Conservation (phyloP, 2,797 vertebrate genomes). For the Botia almorhae region DNA sequence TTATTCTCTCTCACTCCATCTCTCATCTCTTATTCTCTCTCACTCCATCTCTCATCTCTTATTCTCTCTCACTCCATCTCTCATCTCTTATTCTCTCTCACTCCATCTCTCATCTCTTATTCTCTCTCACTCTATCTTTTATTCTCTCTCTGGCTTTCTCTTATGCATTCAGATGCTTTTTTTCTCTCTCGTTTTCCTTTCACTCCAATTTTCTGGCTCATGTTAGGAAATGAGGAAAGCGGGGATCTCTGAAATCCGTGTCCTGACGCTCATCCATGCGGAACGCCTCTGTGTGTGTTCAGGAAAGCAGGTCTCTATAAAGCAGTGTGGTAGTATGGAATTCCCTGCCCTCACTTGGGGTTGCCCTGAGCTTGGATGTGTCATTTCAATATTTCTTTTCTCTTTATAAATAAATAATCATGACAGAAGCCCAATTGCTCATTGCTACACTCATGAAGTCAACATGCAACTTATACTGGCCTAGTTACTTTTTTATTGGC, state of each 20-base stretch:
- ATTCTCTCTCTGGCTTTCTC: background rate
- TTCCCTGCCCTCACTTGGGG: background rate
- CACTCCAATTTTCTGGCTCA: background rate
- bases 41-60: no score
- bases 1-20: no score
- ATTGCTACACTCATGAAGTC: background rate
- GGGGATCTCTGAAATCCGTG: background rate
- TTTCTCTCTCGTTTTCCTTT: background rate
- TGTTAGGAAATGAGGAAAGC: background rate
- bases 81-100: no score
- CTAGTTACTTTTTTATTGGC: background rate
- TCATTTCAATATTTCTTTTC: background rate
- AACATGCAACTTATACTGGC: background rate
- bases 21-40: no score
- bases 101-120: no score
- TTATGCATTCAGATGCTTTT: background rate
- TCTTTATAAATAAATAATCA: background rate
- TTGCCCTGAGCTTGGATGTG: background rate
- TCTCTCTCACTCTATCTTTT: background rate
- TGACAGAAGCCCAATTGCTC: background rate
- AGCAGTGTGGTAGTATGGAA: background rate
- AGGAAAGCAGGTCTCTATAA: constrained; percentile 3
- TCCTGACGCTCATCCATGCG: background rate
- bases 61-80: no score
- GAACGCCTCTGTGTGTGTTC: background rate